These are phyloP conservation scores for Chauna torquata DNA, from an alignment of 2,113 vertebrate species.

Conservation along the genomic window DNA sequence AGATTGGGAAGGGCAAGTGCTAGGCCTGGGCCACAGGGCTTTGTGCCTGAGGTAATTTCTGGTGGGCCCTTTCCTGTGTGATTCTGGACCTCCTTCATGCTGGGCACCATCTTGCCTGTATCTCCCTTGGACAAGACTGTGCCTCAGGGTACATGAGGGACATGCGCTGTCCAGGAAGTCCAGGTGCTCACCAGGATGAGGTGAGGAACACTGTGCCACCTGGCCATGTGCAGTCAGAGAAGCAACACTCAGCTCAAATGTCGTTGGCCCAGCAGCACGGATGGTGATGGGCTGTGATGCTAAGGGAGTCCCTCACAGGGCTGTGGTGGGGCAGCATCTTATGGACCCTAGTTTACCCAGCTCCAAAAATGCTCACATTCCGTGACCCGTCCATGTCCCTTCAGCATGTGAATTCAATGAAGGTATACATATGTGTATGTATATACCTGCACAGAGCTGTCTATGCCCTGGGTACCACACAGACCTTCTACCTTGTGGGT, in stretches of 20 bases:
- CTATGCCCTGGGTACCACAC: background rate
- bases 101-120: background rate
- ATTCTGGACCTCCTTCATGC: background rate
- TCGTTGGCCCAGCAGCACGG: no score
- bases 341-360: background rate
- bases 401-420: background rate
- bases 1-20: background rate
- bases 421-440: background rate
- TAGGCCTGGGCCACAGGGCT: no score
- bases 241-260: rapidly evolving
- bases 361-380: background rate
- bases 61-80: background rate
- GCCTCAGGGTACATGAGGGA: background rate
- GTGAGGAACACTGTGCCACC: background rate
- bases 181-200: rapidly evolving
- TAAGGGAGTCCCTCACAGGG: background rate
- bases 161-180: background rate
- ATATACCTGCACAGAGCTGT: background rate
- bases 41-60: background rate
- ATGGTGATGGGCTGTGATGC: background rate
- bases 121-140: background rate
- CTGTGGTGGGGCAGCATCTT: background rate
- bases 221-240: background rate
- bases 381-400: background rate
- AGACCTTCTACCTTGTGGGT: background rate